These are phyloP conservation scores for Alauda arvensis DNA, from an alignment of 2,797 vertebrate species.

Conservation along the genomic window DNA sequence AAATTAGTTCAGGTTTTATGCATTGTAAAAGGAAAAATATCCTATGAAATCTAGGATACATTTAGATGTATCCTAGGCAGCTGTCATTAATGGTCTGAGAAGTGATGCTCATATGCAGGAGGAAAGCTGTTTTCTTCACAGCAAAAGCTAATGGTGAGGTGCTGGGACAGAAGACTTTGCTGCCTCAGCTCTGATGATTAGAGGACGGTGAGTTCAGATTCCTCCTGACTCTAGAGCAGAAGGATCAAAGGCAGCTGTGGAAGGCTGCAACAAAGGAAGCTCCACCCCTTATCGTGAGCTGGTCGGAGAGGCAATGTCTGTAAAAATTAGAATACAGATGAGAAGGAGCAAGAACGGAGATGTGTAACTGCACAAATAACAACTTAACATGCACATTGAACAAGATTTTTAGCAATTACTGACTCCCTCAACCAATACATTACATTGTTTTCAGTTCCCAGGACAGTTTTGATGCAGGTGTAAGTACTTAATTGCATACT, in stretches of 20 bases:
- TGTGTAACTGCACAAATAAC: not conserved
- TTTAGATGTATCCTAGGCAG: not conserved
- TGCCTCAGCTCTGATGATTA: not conserved
- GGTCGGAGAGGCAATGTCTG: not conserved
- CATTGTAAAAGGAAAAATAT: not conserved
- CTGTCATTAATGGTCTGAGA: not conserved
- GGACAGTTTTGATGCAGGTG: not conserved
- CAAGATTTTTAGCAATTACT: not conserved
- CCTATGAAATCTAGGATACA: not conserved
- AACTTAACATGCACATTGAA: not conserved
- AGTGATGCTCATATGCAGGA: not conserved
- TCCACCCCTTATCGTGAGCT: not conserved
- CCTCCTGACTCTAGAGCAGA: not conserved
- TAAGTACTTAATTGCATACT: not conserved
- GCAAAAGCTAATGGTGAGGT: not conserved
- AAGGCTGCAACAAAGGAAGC: not conserved
- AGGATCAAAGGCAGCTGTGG: not conserved
- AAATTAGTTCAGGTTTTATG: not conserved
- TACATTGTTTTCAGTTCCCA: not conserved
- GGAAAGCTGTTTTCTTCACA: not conserved
- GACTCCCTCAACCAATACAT: accelerated
- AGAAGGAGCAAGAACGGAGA: not conserved
- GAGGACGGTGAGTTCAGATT: not conserved
- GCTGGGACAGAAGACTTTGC: not conserved
- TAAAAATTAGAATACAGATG: not conserved